Evolutionary conservation across 2,888 invertebrate species (phyloP), one percentile per base, ranked within the genome.

Genomic region (Orthonevra nobilis): DNA sequence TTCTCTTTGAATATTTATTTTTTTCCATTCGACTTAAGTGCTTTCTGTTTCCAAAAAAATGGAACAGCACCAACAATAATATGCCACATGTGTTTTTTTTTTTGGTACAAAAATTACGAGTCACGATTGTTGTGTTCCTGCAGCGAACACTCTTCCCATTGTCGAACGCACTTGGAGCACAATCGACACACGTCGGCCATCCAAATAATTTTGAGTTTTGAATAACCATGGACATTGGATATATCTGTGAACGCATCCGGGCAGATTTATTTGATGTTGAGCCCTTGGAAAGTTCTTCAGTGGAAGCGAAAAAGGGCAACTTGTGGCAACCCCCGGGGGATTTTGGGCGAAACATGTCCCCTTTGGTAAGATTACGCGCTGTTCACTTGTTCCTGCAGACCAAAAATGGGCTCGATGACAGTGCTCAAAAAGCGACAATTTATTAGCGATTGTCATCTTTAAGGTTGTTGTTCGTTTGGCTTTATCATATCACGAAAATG

Each of bases 261-360:
- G 64, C 52, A 70, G 77, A 77, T 77, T 77, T 77, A 77, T 77
- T 77, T 77, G n/a, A n/a, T n/a, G n/a, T n/a, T n/a, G 72, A 77
- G 60, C 64, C 70, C 50, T 60, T 58, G 58, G 52, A 66, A 44
- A 58, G 32, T 19, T 61, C 52, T 77, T 77, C 64, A 58, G 3
- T 52, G 64, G 77, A 70, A 77, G 28, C n/a, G n/a, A n/a, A n/a
- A 64, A 44, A 61, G 63, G 72, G 48, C 68, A 68, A 28, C 23
- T n/a, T 17, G 7, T 10, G 42, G 34, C 40, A 38, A 50, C 32
- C 46, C 50, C 58, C 23, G 12, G 28, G 30, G 10, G 6, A 17
- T 23, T n/a, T n/a, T 30, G 26, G 40, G 26, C 44, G 36, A 19
- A 50, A 12, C 9, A 3, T 34, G 23, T 20, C 28, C 34, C 5